Evolutionary conservation across 2,113 vertebrate genomes (phyloP), one percentile per base, ranked within the genome.

Genomic region (Catagonus wagneri): DNA sequence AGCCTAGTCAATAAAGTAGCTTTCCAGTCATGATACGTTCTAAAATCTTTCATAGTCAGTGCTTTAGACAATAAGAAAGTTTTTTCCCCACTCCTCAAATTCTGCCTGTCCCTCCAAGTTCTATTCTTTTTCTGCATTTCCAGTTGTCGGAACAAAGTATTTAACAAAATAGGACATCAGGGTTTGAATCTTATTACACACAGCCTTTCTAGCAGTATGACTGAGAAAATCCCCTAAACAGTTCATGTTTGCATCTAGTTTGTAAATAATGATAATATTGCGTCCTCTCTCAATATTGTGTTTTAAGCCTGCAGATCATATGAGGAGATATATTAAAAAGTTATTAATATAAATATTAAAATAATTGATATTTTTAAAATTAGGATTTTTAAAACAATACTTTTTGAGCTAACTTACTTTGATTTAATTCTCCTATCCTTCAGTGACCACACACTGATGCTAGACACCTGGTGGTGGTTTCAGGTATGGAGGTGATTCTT

Each of bases 21-120:
- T 60, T 78, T 90, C 32, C 7, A 54, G 17, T 68, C 36, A 25
- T 63, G 66, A 75, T 1, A 34, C 36, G 71, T 69, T 39, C 20
- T 34, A 50, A 74, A 68, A 56, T 56, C 50, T 69, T 12, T 13
- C 74, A 34, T 74, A 29, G 63, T 7, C 27, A 63, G 13, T 17
- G 20, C 39, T 69, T 80, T 25, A 81, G 23, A 76, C 29, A 72
- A 54, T 36, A 44, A 23, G 3, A 12, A 60, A 32, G 3, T 61
- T 89, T 78, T 34, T 29, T 58, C 34, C 60, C 20, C 54, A 44
- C 44, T 44, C 44, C 44, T 44, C 44, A 44, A 44, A 44, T 44
- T 44, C 44, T 44, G 1, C 0, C 2, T 50, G 34, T 20, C 54
- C 15, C 1, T 0, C 2, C 1, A 23, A 29, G 23, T 54, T 68